A percentile compares a stretch with the other conserved stretches of the same genome.
Evolutionary conservation across 2,113 vertebrate species (phyloP).

Genomic region (Semnornis frantzii): DNA sequence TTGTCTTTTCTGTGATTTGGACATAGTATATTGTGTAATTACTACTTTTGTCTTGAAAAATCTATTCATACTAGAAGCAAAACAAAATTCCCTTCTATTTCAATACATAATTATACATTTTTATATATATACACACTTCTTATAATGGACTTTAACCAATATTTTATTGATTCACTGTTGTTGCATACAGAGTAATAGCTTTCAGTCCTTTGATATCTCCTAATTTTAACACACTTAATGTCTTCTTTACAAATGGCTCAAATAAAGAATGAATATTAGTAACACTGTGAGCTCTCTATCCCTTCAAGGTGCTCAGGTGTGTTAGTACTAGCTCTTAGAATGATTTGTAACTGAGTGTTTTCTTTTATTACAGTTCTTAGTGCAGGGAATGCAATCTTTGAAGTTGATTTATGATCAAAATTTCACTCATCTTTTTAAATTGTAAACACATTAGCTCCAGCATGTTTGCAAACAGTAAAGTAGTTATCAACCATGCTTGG

Average conservation of each 20-base stretch:
- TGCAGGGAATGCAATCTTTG: not conserved
- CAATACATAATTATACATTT: not conserved
- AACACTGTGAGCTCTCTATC: not conserved
- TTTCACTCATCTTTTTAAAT: not conserved
- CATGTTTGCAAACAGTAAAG: not conserved
- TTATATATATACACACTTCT: not conserved
- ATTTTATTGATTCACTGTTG: slow-evolving; percentile 1
- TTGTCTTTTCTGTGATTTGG: not conserved
- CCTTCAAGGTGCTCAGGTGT: not conserved
- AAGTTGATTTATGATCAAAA: not conserved
- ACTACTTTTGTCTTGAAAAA: not conserved
- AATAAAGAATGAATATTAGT: not conserved
- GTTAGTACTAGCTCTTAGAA: not conserved
- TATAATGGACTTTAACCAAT: not conserved
- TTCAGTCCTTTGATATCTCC: not conserved
- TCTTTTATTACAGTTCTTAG: not conserved
- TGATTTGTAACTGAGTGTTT: slow-evolving; percentile 7
- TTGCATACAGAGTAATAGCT: not conserved
- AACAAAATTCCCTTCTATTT: not conserved
- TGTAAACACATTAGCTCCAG: not conserved
- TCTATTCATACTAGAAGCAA: not conserved
- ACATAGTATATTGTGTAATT: not conserved
- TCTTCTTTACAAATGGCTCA: not conserved
- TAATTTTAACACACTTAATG: not conserved
- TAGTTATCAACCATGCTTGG: not conserved